Percentiles rank a stretch among this genome's conserved stretches.
These are phyloP conservation scores for Calypte anna DNA, from an alignment of 2,113 vertebrate genomes.

Conservation along the genomic window DNA sequence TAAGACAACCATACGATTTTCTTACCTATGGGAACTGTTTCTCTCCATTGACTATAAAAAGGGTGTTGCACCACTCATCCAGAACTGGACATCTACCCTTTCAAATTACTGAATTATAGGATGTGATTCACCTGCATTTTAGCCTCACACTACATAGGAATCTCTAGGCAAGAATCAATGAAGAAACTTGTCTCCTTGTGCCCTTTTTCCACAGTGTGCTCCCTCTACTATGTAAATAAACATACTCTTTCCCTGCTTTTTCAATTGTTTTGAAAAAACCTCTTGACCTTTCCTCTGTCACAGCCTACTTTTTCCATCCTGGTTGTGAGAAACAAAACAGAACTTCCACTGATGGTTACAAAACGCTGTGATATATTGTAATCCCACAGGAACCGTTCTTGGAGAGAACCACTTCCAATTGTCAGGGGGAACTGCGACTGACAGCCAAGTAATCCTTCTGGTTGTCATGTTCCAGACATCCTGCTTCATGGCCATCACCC, in stretches of 20 bases:
- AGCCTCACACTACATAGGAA: neutral
- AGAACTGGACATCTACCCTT: neutral
- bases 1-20: neutral
- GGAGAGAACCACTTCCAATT: neutral
- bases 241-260: neutral
- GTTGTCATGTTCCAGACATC: neutral
- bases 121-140: neutral
- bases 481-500: neutral
- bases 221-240: neutral
- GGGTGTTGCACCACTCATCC: neutral
- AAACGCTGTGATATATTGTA: neutral
- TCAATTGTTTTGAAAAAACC: constrained; percentile 12
- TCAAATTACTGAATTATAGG: neutral
- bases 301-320: neutral
- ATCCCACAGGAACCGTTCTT: neutral
- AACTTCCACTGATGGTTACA: neutral
- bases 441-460: neutral
- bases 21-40: neutral
- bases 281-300: neutral
- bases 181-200: neutral
- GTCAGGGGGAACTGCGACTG: neutral
- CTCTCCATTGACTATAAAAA: neutral
- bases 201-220: neutral
- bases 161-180: neutral
- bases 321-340: neutral